Conservation (phyloP, 1,140 invertebrate genomes). For the Neodiprion pinetum region DNA sequence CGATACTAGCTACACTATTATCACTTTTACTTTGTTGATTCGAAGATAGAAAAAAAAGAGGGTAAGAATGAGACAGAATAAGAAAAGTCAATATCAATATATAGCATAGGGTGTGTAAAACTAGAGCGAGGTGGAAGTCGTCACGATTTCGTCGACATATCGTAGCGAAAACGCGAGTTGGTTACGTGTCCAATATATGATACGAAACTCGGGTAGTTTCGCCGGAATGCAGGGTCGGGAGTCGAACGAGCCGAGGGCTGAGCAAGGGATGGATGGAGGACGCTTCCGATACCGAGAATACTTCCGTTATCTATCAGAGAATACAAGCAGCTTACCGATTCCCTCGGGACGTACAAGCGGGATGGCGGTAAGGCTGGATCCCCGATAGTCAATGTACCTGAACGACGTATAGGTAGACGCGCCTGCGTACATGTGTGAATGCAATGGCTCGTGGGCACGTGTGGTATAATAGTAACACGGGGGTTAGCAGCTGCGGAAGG, state of each 20-base stretch:
- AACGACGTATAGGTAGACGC: background rate
- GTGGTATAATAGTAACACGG: too few relatives aligned
- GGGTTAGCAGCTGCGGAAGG: background rate
- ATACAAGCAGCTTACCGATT: constrained; percentile 27
- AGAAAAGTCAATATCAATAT: too few relatives aligned
- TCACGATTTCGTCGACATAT: background rate
- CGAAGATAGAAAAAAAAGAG: too few relatives aligned
- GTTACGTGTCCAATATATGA: background rate
- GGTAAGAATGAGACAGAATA: too few relatives aligned
- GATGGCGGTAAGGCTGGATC: background rate
- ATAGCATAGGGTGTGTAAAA: too few relatives aligned
- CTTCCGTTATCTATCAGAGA: constrained; percentile 21
- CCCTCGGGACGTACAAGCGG: constrained; percentile 4
- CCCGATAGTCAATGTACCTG: too few relatives aligned
- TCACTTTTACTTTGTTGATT: too few relatives aligned
- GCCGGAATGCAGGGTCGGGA: background rate
- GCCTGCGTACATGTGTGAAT: too few relatives aligned
- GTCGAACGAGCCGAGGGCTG: background rate
- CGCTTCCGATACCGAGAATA: constrained; percentile 16
- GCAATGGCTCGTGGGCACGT: background rate
- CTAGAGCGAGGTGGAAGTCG: background rate
- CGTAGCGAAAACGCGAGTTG: background rate
- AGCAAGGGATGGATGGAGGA: background rate
- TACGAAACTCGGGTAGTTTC: background rate
- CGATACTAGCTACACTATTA: too few relatives aligned